A percentile compares a stretch with the other conserved stretches of the same genome.
Conservation (phyloP, 2,797 vertebrate genomes). For the Malacoctenus gilli region DNA sequence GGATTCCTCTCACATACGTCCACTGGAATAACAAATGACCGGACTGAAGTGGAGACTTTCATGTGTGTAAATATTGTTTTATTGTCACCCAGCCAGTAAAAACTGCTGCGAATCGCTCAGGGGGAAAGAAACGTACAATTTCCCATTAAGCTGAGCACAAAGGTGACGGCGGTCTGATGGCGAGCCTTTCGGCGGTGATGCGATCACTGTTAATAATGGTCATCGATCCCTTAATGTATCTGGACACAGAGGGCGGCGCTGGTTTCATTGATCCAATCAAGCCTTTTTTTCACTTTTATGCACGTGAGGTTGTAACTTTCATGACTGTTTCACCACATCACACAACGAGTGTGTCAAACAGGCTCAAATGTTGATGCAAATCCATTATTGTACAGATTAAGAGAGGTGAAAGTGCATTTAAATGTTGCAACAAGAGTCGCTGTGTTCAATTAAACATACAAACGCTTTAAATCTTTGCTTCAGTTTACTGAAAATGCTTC, state of each 20-base stretch:
- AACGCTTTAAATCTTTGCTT: too few relatives aligned
- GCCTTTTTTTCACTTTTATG: background rate
- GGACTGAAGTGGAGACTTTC: constrained; percentile 5
- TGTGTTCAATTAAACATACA: too few relatives aligned
- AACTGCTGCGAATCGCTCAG: background rate
- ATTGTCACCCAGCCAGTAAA: constrained; percentile 14
- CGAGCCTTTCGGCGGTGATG: background rate
- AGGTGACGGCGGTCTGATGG: background rate
- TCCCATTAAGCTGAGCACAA: background rate
- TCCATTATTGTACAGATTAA: too few relatives aligned
- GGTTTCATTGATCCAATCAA: background rate
- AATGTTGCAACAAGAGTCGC: too few relatives aligned
- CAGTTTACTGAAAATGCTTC: too few relatives aligned
- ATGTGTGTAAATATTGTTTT: constrained; percentile 17
- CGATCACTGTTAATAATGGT: background rate
- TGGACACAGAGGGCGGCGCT: background rate
- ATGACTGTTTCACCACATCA: too few relatives aligned
- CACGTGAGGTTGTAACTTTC: too few relatives aligned
- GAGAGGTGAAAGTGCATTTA: too few relatives aligned
- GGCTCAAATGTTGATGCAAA: too few relatives aligned
- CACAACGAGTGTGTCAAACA: too few relatives aligned
- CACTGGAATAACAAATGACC: constrained; percentile 2
- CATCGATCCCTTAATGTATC: background rate
- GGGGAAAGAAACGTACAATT: constrained; percentile 10
- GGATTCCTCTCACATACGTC: background rate